phyloP scores from a whole-genome alignment of 2,888 invertebrate species.

The Panorpa germanica region DNA sequence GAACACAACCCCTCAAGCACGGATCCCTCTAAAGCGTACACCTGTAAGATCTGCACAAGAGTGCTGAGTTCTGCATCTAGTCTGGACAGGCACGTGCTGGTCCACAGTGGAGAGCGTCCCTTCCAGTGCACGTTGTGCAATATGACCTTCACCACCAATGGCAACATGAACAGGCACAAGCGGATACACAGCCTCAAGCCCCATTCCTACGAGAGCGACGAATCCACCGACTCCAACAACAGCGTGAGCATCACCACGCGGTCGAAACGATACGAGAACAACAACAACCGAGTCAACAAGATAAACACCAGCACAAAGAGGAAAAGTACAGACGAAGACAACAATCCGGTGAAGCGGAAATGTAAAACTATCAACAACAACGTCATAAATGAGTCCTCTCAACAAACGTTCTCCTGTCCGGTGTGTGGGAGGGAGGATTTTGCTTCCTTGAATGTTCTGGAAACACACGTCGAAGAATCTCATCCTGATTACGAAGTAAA shows the following conservation, averaged over 20 bases:
- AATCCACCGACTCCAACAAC: conserved; percentile 28
- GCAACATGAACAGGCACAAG: conserved; percentile 72
- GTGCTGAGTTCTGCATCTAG: conserved; percentile 60
- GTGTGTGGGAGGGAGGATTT: conserved; percentile 44
- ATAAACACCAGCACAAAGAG: conserved; percentile 18
- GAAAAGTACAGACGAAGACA: conserved; percentile 18
- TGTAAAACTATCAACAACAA: conserved; percentile 17
- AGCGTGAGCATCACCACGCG: conserved; percentile 18
- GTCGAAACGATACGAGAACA: conserved; percentile 16
- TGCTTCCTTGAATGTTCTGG: conserved; percentile 32
- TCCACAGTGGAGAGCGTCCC: conserved; percentile 64
- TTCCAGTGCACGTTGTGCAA: conserved; percentile 63
- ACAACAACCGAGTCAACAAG: conserved; percentile 23
- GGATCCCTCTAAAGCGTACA: conserved; percentile 23
- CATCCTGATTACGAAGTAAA: conserved; percentile 48
- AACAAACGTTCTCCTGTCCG: conserved; percentile 30
- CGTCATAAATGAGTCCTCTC: conserved; percentile 11
- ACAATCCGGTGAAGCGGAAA: conserved; percentile 13
- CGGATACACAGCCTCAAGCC: conserved; percentile 38
- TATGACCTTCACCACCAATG: conserved; percentile 68
- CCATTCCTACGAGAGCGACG: conserved; percentile 39
- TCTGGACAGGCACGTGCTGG: conserved; percentile 58
- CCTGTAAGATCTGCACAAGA: conserved; percentile 26
- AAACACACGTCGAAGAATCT: conserved; percentile 41
- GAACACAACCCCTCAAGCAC: too few relatives aligned